Evolutionary conservation across 2,888 invertebrate genomes (phyloP), one percentile per base, ranked within the genome.

Genomic region (Trachelus tabidus): DNA sequence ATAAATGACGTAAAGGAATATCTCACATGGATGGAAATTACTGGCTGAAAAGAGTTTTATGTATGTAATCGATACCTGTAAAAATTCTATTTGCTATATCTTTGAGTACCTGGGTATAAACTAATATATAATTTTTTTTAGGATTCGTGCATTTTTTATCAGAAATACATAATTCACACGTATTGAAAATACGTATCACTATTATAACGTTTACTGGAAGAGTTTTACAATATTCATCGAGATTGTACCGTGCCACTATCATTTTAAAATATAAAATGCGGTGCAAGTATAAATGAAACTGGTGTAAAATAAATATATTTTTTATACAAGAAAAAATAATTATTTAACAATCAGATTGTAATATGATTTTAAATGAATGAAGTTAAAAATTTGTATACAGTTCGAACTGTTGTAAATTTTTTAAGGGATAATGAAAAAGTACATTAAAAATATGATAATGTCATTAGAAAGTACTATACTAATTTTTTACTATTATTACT

Each of bases 1-100:
- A 89, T 89, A 37, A 85, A 81, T 12, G 89, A 90, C 77, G 84
- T 90, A 15, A 84, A 79, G 69, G 83, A 88, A 77, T 90, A 89
- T 77, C 84, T 90, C 30, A 87, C 86, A 73, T 68, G 89, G 76
- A 86, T 87, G 82, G 87, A 87, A 80, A 82, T 84, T 68, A 82
- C 83, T 31, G 71, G 71, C 9, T 56, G 56, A 56, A 40, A 40
- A 40, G 6, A 40, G 4, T 40, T 40, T 40, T 15, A 40, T 40
- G 40, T 40, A 40, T 40, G 40, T 40, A 12, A 35, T 40, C 6
- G 40, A 1, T 15, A 40, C 15, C 15, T 40, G 15, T 40, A 40
- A 6, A 37, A 40, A 40, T 15, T 40, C 15, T 40, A 15, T 15
- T 40, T 40, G 40, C 6, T 40, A 15, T 40, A 6, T 40, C 15